A percentile compares a stretch with the other conserved stretches of the same genome.
phyloP scores from a whole-genome alignment of 2,797 vertebrate species.

The Arrhamphus sclerolepis region DNA sequence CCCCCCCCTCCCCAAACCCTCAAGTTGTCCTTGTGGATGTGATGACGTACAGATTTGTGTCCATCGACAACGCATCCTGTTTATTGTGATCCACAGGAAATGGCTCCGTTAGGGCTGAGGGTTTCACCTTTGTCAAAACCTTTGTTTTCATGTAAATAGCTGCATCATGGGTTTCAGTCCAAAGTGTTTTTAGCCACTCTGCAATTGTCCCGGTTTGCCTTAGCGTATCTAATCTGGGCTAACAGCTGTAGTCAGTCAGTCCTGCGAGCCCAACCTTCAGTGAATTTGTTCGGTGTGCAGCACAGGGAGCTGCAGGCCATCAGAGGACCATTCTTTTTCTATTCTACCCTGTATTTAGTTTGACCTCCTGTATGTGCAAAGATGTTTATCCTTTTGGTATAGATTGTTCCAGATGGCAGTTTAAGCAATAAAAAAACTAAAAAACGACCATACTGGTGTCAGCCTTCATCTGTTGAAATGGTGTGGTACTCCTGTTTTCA shows the following conservation, averaged over 20 bases:
- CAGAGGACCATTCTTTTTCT: slow-evolving; percentile 94
- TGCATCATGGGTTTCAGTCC: slow-evolving; percentile 58
- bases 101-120: slow-evolving; percentile 39
- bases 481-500: not conserved
- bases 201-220: slow-evolving; percentile 87
- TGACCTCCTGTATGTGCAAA: slow-evolving; percentile 93
- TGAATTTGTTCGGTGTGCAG: slow-evolving; percentile 78
- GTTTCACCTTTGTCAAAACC: slow-evolving; percentile 35
- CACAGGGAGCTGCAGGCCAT: slow-evolving; percentile 81
- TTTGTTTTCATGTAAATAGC: slow-evolving; percentile 69
- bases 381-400: slow-evolving; percentile 94
- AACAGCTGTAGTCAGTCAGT: slow-evolving; percentile 76
- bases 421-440: slow-evolving; percentile 89
- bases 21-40: slow-evolving; percentile 46
- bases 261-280: slow-evolving; percentile 82
- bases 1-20: slow-evolving; percentile 19
- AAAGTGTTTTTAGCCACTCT: slow-evolving; percentile 70
- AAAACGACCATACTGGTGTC: slow-evolving; percentile 55
- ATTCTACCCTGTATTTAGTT: slow-evolving; percentile 88
- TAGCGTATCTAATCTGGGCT: slow-evolving; percentile 86
- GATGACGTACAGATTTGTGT: slow-evolving; percentile 42
- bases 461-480: not conserved
- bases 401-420: slow-evolving; percentile 96
- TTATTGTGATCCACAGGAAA: slow-evolving; percentile 43
- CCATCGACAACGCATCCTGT: slow-evolving; percentile 34